Conservation (phyloP, 2,797 vertebrate genomes). For the Ctenopoma multispine region DNA sequence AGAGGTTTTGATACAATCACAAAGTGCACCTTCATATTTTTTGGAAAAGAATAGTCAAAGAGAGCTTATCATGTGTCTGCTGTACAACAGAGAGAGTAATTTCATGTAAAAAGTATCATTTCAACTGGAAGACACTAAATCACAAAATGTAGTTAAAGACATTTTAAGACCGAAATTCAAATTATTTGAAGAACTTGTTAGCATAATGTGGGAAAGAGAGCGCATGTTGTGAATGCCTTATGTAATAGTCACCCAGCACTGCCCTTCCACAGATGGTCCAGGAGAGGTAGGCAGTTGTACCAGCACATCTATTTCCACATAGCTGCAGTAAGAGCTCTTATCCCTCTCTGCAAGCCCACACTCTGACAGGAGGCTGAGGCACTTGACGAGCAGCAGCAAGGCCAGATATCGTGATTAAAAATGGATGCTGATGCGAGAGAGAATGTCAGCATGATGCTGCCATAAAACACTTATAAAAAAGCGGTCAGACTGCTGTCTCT, state of each 20-base stretch:
- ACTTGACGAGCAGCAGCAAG: conserved; percentile 76
- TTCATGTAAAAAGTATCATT: not conserved
- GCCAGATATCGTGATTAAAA: conserved; percentile 79
- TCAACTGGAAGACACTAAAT: conserved; percentile 19
- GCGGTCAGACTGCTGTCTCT: conserved; percentile 49
- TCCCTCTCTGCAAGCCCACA: conserved; percentile 74
- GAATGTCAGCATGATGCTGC: conserved; percentile 70
- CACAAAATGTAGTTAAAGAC: conserved; percentile 33
- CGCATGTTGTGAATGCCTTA: conserved; percentile 69
- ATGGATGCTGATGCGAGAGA: conserved; percentile 74
- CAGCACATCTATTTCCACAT: conserved; percentile 79
- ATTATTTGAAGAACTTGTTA: conserved; percentile 57
- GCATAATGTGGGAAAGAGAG: conserved; percentile 57
- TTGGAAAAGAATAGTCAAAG: no score
- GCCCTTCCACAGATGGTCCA: conserved; percentile 77
- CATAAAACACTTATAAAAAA: conserved; percentile 47
- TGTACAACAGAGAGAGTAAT: not conserved
- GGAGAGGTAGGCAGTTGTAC: conserved; percentile 78
- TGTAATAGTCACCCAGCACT: conserved; percentile 68
- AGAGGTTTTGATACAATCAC: no score
- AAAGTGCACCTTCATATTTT: no score
- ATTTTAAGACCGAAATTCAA: conserved; percentile 48
- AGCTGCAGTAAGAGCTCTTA: conserved; percentile 77
- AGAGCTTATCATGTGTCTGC: no score
- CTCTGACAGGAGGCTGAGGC: conserved; percentile 76